Base-by-base conservation (phyloP, 2,888 invertebrate species). In the Xiphydria camelus region DNA sequence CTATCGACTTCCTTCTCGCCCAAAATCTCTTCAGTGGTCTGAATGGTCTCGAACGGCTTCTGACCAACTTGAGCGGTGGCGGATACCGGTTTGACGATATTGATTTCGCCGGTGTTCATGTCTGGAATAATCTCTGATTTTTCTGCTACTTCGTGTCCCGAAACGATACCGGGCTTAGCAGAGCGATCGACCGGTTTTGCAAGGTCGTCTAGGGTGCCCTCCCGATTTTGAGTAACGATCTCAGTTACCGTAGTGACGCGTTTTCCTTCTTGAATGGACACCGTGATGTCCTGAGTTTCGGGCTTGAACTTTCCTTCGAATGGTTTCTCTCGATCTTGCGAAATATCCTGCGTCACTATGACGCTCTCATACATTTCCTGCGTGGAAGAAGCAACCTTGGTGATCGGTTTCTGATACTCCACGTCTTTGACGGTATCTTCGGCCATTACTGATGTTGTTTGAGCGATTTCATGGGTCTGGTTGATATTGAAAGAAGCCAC, bases 181-280 rank as follows among this genome's bases (percentile, higher is more conserved):
- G 59, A 62, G 53, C 74, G 75, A 31, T 51, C 59, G 33, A 59
- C 57, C 21, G 77, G 77, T 55, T 67, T 66, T 10, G 66, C 62
- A 5, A 66, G 53, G 12, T 65, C 66, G 46, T 69, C 59, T 22
- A 80, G 69, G 1, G 59, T 46, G 29, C 70, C 64, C 63, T 80
- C 80, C 41, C 64, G 73, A 62, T 83, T 82, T 57, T 78, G 78
- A 32, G 73, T 64, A 46, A 77, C 75, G 20, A 79, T 69, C 75
- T 83, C 80, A 21, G 75, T 81, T 1, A 83, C 62, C 0, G 56
- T 61, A 1, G 70, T 69, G n/a, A 78, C 59, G 17, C 76, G 70
- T 51, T 72, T 70, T 12, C 74, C 77, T 57, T 77, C 76, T 42
- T 73, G 74, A 42, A 79, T 66, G 6, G 66, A 65, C 12, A 79